These are phyloP conservation scores for Melanargia galathea DNA, from an alignment of 2,888 invertebrate genomes.

Conservation along the genomic window DNA sequence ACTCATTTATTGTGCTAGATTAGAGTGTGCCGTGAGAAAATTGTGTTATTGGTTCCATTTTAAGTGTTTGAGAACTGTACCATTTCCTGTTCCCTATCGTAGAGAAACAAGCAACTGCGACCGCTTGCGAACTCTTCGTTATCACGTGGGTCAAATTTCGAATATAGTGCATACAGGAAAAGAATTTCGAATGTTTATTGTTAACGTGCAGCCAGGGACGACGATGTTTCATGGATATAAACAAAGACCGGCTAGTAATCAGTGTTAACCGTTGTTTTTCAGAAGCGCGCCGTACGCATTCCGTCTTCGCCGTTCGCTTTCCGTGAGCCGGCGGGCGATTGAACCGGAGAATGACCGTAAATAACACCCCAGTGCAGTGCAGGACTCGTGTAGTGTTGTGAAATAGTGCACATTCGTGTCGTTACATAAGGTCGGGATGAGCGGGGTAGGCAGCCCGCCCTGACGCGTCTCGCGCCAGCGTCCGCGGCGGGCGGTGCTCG, in stretches of 20 bases:
- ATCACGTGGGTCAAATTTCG: constrained; percentile 81
- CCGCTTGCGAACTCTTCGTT: constrained; percentile 73
- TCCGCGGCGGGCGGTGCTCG: constrained; percentile 82
- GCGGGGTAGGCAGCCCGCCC: constrained; percentile 62
- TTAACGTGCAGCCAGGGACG: constrained; percentile 39
- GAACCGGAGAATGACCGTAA: constrained; percentile 55
- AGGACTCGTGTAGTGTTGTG: constrained; percentile 63
- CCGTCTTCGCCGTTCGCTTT: constrained; percentile 50
- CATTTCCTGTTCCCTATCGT: constrained; percentile 77
- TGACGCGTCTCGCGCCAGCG: constrained; percentile 71
- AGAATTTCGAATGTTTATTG: constrained; percentile 46
- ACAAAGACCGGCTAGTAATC: constrained; percentile 68
- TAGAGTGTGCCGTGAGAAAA: constrained; percentile 39
- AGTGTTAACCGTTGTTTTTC: constrained; percentile 69
- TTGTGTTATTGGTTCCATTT: constrained; percentile 40
- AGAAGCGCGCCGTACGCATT: constrained; percentile 69
- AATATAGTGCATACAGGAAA: constrained; percentile 55
- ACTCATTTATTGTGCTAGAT: constrained; percentile 19
- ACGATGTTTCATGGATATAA: constrained; percentile 49
- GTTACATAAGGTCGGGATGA: constrained; percentile 75
- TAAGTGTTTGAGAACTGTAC: constrained; percentile 67
- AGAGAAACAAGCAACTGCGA: constrained; percentile 76
- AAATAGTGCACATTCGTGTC: constrained; percentile 51
- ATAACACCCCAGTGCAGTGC: constrained; percentile 56
- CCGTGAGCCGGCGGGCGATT: constrained; percentile 70